Conservation (phyloP, 1,140 invertebrate species). For the Sesamia nonagrioides region DNA sequence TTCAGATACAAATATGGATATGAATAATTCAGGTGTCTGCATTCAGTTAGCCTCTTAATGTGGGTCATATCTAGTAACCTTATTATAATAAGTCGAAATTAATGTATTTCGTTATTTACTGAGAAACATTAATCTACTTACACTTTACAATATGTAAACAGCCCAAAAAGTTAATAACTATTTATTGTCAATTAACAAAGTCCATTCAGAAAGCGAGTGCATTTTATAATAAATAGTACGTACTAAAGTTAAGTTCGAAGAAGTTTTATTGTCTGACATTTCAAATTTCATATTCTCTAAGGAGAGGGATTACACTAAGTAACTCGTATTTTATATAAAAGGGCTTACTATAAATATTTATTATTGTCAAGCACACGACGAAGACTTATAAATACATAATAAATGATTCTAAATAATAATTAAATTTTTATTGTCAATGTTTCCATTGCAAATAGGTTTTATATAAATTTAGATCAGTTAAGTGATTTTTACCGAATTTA, state of each 20-base stretch:
- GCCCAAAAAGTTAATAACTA: constrained; percentile 54
- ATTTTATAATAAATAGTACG: constrained; percentile 24
- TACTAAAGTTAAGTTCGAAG: constrained; percentile 35
- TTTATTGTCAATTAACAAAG: constrained; percentile 54
- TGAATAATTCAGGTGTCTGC: not conserved
- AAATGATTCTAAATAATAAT: constrained; percentile 30
- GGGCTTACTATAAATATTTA: constrained; percentile 29
- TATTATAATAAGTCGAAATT: constrained; percentile 54
- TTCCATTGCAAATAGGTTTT: constrained; percentile 53
- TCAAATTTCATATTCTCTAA: constrained; percentile 28
- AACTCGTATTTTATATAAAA: constrained; percentile 40
- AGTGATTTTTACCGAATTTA: not conserved
- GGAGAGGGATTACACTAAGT: constrained; percentile 23
- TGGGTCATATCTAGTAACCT: not conserved
- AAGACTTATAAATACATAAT: constrained; percentile 38
- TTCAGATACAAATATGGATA: too few species aligned
- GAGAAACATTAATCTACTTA: constrained; percentile 40
- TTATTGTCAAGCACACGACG: constrained; percentile 46
- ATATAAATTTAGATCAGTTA: constrained; percentile 50
- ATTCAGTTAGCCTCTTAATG: not conserved
- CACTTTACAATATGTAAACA: constrained; percentile 50
- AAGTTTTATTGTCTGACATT: constrained; percentile 43
- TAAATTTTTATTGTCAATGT: constrained; percentile 57
- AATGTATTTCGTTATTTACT: constrained; percentile 53
- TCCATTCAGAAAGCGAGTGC: constrained; percentile 35